Conservation (phyloP, 2,888 invertebrate genomes). For the Imbricaverruca yamaguchii region DNA sequence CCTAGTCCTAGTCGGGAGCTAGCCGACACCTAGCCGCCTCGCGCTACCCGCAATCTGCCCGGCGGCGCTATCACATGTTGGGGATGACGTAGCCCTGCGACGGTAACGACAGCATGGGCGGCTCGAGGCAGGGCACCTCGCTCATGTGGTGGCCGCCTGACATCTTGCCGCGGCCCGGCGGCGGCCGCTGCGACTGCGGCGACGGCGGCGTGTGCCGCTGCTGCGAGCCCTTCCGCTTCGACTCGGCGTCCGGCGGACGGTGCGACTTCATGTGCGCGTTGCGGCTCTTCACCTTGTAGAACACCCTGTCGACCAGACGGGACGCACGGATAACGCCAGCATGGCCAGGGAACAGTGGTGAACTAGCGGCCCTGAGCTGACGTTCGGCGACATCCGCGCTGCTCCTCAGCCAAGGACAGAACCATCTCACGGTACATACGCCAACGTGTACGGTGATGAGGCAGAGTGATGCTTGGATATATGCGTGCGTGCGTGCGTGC, state of each 20-base stretch:
- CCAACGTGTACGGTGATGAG: too few species aligned
- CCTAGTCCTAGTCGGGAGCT: too few species aligned
- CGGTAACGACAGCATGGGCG: background rate
- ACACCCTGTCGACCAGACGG: conserved; percentile 66
- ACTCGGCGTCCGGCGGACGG: conserved; percentile 62
- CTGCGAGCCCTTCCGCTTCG: background rate
- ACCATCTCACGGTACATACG: too few species aligned
- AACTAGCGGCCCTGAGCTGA: too few species aligned
- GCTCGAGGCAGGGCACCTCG: conserved; percentile 13
- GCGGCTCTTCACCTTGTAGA: conserved; percentile 96
- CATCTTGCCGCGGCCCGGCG: conserved; percentile 9
- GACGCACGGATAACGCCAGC: background rate
- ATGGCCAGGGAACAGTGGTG: too few species aligned
- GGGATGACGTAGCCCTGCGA: conserved; percentile 11
- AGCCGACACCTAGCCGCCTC: background rate
- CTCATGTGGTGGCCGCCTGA: background rate
- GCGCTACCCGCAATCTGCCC: background rate
- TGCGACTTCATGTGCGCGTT: conserved; percentile 99
- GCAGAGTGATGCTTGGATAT: too few species aligned
- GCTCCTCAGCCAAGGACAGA: too few species aligned
- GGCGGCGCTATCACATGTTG: conserved; percentile 13
- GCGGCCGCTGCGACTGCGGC: background rate
- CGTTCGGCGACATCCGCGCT: too few species aligned
- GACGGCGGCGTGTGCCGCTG: conserved; percentile 12
- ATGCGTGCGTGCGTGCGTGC: too few species aligned